Conservation (phyloP, 2,113 vertebrate species). For the Upupa epops region DNA sequence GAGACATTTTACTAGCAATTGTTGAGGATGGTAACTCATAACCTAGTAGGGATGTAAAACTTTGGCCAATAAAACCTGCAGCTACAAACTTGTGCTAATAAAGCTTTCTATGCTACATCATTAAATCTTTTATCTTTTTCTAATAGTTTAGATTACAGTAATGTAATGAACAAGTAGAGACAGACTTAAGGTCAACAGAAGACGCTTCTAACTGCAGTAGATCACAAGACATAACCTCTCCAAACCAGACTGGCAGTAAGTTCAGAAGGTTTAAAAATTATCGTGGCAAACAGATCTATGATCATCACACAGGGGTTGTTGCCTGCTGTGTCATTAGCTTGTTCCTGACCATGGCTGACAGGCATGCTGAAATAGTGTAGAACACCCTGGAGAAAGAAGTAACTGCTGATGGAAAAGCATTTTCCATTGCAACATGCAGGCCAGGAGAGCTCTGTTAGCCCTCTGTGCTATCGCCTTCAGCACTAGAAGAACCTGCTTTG, state of each 20-base stretch:
- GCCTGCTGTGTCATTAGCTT: neutral
- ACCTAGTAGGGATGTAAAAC: neutral
- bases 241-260: neutral
- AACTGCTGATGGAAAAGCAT: neutral
- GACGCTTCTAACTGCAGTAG: neutral
- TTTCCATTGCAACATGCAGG: neutral
- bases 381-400: neutral
- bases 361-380: neutral
- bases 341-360: neutral
- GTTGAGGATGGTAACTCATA: neutral
- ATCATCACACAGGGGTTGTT: neutral
- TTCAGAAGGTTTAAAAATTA: conserved; percentile 9
- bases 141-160: neutral
- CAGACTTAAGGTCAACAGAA: neutral
- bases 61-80: neutral
- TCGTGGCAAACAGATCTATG: neutral
- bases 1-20: neutral
- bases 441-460: neutral
- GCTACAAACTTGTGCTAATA: neutral
- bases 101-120: neutral
- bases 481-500: neutral
- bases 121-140: neutral
- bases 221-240: neutral
- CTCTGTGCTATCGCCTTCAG: neutral
- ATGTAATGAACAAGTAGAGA: neutral